Base-by-base conservation (phyloP, 2,888 invertebrate species). In the Unio pictorum region DNA sequence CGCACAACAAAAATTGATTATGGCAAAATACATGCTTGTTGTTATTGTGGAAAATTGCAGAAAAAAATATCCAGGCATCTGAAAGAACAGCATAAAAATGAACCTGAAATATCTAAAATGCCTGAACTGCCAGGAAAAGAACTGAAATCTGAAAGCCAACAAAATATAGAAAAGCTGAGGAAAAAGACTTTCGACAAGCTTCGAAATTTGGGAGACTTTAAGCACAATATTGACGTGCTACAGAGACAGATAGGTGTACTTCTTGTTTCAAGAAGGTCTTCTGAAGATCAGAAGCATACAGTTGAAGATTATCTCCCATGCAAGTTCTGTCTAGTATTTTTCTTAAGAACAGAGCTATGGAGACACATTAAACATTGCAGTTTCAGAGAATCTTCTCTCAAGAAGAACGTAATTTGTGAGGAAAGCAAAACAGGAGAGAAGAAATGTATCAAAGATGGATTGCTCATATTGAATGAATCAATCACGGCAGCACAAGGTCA, bases 221-320 rank as follows among this genome's bases (percentile, higher is more conserved):
- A 34, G 61, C 61, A 30, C 61, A 61, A 61, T 34, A 61, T 30
- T 61, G 34, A 61, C 6, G 61, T 61, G 34, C 34, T 61, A 34
- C 61, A 61, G 54, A 61, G 20, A 26, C 34, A 30, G 17, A 61
- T 20, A 61, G 61, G 61, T 34, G 61, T 61, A 30, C 30, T 61
- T 15, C n/a, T 30, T 20, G 61, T 61, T 54, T 30, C 30, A 18
- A 30, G 23, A 61, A 30, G 61, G 54, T 54, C 61, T 5, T 61
- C 54, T 34, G 54, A 61, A 30, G 61, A 61, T 30, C 20, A 57
- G 58, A 58, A 23, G 7, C 23, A 58, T 58, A 23, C 34, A n/a
- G 61, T 61, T 61, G 61, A 61, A n/a, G 61, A 61, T 60, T 66
- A 60, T 66, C n/a, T 67, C 15, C 67, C 61, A 34, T 67, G 67